Evolutionary conservation across 2,113 vertebrate species (phyloP), one percentile per base, ranked within the genome.

Genomic region (Dipodomys stephensi): DNA sequence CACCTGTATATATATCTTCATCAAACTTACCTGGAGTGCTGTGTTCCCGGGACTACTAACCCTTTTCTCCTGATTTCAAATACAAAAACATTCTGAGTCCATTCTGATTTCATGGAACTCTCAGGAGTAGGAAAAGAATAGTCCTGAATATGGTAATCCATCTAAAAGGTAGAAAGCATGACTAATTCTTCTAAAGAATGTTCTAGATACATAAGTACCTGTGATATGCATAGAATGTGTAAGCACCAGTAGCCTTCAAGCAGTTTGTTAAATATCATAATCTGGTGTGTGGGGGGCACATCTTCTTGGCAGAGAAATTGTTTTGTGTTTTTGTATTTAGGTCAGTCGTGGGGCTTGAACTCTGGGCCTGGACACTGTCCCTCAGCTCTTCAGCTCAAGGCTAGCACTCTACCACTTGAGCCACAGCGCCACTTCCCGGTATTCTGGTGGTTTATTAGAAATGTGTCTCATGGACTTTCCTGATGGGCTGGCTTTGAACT

Each of bases 211-310:
- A 49, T 49, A 32, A 20, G 18, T 12, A 23, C 62, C 19, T 64
- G 62, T 64, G 20, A 57, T 64, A 8, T 22, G 6, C 23, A 23
- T 64, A 64, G 8, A 23, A 3, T 64, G 2, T 84, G 11, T 72
- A 35, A 71, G 85, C 44, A 64, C 30, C 65, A 85, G 76, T 92
- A 90, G 76, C 88, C 83, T 92, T 65, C 83, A 90, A 94, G 71
- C 86, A 83, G n/a, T 88, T 86, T 86, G 44, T 93, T 96, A 86
- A 83, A 9, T 76, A 72, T 76, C 32, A 80, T 92, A 88, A 87
- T 46, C 72, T 71, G 84, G 53, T 9, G 49, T 49, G 39, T 49
- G 39, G 57, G 39, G 35, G 25, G 86, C 88, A 87, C 86, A 64
- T 84, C 67, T 94, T 94, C 95, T 89, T 73, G 57, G 90, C 60